Evolutionary conservation across 1,140 invertebrate genomes (phyloP), one percentile per base, ranked within the genome.

Genomic region (Caenorhabditis latens): DNA sequence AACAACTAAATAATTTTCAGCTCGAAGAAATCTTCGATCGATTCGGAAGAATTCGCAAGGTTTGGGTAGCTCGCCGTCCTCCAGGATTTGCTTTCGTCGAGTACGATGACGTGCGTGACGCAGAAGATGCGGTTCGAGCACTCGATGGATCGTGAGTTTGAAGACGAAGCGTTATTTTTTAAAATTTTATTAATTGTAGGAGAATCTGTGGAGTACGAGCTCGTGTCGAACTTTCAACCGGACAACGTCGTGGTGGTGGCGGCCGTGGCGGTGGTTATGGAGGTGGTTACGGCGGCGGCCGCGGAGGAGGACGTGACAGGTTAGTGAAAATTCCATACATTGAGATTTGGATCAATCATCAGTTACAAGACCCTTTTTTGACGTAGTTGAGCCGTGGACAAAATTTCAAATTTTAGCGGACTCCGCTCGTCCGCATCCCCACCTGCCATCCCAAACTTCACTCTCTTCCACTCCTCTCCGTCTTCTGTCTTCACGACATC

Each of bases 51-150:
- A 93, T 99, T 88, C 95, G 95, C 89, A 98, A 96, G 94, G 96
- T 98, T 24, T 98, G 96, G 97, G 96, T 98, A 5, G 97, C 97
- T 0, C 94, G 96, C 90, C 97, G 98, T 93, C 96, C 96, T 13
- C 96, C 96, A 63, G 97, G 97, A 53, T 98, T 98, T 94, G 97
- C 97, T 16, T 98, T 98, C 94, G 96, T 98, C 21, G 97, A 98
- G 93, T 98, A 97, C 94, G 97, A 98, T 94, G 97, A 97, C 93
- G 95, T 95, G 91, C 95, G 96, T 92, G 97, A 98, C 94, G 97
- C 97, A 9, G 96, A 97, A 92, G 97, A 99, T 94, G 96, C 97
- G 19, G 96, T 97, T n/a, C 94, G 96, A 91, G 96, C 95, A 71
- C 93, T 99, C 86, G 97, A 99, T 94, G 97, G 97, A 93, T 82